A percentile compares a stretch with the other conserved stretches of the same genome.
Conservation (phyloP, 2,797 vertebrate species). For the Argentina silus region DNA sequence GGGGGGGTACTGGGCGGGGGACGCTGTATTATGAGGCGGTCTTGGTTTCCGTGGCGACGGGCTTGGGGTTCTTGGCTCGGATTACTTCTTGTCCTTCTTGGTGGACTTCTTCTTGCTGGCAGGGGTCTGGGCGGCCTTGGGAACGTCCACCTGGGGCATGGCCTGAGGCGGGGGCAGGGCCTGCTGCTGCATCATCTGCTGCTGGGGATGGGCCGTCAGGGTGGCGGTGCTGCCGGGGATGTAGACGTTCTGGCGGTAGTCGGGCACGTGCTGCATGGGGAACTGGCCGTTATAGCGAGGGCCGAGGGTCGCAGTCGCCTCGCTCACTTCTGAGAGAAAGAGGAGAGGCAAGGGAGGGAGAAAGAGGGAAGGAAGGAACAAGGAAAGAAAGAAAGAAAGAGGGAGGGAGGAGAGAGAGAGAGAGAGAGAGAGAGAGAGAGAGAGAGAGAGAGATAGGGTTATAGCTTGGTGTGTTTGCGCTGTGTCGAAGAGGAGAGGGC, state of each 20-base stretch:
- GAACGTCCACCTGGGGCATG: slow-evolving; percentile 46
- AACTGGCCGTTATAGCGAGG: slow-evolving; percentile 86
- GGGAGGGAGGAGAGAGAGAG: background rate
- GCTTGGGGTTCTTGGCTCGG: slow-evolving; percentile 2
- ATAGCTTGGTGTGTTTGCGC: slow-evolving; percentile 12
- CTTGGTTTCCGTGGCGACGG: slow-evolving; percentile 4
- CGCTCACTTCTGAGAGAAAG: slow-evolving; percentile 71
- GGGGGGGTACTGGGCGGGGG: background rate
- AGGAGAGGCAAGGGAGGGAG: background rate
- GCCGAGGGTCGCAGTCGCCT: slow-evolving; percentile 74
- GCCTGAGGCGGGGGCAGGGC: slow-evolving; percentile 59
- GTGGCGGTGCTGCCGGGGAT: slow-evolving; percentile 88
- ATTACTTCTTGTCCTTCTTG: slow-evolving; percentile 87
- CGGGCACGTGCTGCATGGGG: slow-evolving; percentile 83
- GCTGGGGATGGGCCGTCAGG: slow-evolving; percentile 77
- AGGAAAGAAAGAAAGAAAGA: background rate
- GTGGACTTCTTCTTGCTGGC: slow-evolving; percentile 88
- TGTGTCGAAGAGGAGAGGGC: slow-evolving; percentile 6
- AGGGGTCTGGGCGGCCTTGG: slow-evolving; percentile 62
- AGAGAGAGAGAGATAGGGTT: slow-evolving; percentile 11
- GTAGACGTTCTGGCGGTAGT: slow-evolving; percentile 89
- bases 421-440: too few species aligned
- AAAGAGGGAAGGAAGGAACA: background rate
- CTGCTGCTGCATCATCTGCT: slow-evolving; percentile 69
- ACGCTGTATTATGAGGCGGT: background rate